Evolutionary conservation across 2,797 vertebrate species (phyloP), one percentile per base, ranked within the genome.

Genomic region (Sciurus carolinensis): DNA sequence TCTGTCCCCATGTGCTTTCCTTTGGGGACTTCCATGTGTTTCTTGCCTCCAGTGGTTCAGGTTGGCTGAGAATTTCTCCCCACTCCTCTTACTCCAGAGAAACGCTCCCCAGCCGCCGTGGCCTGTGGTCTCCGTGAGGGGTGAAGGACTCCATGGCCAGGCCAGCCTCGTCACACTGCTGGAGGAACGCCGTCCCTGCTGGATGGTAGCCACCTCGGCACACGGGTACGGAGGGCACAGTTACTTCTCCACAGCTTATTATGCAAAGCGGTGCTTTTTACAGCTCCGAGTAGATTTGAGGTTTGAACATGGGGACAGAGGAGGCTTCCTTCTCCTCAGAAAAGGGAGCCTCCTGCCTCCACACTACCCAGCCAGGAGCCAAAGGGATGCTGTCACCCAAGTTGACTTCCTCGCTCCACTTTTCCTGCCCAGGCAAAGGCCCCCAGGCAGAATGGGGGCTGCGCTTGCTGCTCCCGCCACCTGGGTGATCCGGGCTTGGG

Each of bases 261-360:
- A 76, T 59, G 76, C 33, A 36, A 59, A 97, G 86, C 42, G 54
- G 62, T 77, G 52, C 72, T 71, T 94, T 94, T 86, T 86, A 80
- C 44, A n/a, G 54, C 50, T 94, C 36, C 24, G 4, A 88, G 85
- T 94, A 94, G 36, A 92, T 93, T 92, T 79, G 44, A 85, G 54
- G 28, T 47, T 85, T 81, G 28, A 85, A 28, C 59, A 54, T 1
- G 87, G 67, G 22, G 59, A 3, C 71, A n/a, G 52, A 11, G 15
- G 57, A 84, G 33, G 62, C 39, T 93, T 64, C 30, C 6, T 72
- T 81, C 75, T 90, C 69, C 50, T 81, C 64, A 52, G 39, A 33
- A 72, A 26, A 7, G 4, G 24, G 79, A 86, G 14, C 18, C 18
- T 54, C 17, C 36, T 22, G 6, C 42, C 6, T 91, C 28, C 30